Conservation (phyloP, 2,797 vertebrate genomes). For the Agapornis canus region DNA sequence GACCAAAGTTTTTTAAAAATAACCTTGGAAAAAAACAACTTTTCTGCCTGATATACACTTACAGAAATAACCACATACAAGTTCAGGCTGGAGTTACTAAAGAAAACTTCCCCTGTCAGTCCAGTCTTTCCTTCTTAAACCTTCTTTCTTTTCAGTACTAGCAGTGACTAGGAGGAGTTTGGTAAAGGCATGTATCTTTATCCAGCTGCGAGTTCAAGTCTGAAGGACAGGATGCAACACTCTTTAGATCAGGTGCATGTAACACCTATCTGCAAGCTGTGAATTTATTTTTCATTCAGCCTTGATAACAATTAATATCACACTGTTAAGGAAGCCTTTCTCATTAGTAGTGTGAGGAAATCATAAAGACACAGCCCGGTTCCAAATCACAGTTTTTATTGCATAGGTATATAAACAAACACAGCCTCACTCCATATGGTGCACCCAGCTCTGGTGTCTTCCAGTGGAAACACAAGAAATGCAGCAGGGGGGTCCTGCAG, state of each 20-base stretch:
- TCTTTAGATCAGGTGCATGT: not conserved
- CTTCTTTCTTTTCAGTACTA: not conserved
- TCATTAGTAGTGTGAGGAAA: not conserved
- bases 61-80: not conserved
- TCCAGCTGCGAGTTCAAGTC: not conserved
- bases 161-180: not conserved
- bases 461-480: not conserved
- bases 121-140: not conserved
- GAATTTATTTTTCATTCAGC: not conserved
- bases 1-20: not conserved
- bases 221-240: not conserved
- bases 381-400: slow-evolving; percentile 17
- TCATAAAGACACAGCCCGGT: not conserved
- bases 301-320: not conserved
- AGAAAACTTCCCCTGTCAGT: not conserved
- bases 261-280: not conserved
- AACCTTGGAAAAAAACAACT: not conserved
- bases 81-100: not conserved
- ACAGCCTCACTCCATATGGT: not conserved
- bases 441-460: not conserved
- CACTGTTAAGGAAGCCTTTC: not conserved
- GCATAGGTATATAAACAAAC: slow-evolving; percentile 13
- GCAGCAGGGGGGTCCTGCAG: not conserved
- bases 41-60: not conserved
- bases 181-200: not conserved